A percentile compares a stretch with the other conserved stretches of the same genome.
Evolutionary conservation across 2,888 invertebrate species (phyloP).

Genomic region (Quadroppia sp.): DNA sequence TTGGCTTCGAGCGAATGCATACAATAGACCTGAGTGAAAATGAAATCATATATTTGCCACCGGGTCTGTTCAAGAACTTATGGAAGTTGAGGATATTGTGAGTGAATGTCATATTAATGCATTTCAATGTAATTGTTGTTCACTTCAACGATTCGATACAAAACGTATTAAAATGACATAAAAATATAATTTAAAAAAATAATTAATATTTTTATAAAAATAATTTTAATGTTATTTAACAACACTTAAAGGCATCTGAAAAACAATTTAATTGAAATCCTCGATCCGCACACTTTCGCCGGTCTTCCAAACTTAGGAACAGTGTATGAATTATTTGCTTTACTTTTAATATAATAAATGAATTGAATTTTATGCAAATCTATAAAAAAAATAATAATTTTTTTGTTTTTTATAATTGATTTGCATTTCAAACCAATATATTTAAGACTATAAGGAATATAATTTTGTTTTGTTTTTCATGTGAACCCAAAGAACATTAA

Average conservation of each 20-base stretch:
- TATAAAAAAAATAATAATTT: no score
- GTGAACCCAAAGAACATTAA: constrained; percentile 47
- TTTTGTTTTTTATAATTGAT: no score
- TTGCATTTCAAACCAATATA: no score
- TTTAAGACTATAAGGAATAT: no score
- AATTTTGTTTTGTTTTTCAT: no score
- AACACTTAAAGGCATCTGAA: constrained; percentile 34
- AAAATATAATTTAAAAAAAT: no score
- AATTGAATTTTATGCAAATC: background rate
- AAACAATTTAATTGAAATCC: constrained; percentile 26
- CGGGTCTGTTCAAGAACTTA: constrained; percentile 52
- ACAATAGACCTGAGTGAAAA: constrained; percentile 53
- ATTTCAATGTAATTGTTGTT: no score
- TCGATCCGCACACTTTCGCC: constrained; percentile 39
- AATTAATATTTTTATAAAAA: no score
- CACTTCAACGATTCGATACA: no score
- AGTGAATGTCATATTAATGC: background rate
- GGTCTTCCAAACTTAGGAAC: constrained; percentile 40
- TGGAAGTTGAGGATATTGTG: constrained; percentile 52
- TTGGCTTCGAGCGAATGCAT: constrained; percentile 36
- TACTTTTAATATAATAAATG: no score
- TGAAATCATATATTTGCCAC: constrained; percentile 51
- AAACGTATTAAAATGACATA: no score
- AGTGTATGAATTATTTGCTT: constrained; percentile 39
- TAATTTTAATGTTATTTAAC: no score